phyloP scores from a whole-genome alignment of 1,140 invertebrate genomes.

The Steinernema khuongi region DNA sequence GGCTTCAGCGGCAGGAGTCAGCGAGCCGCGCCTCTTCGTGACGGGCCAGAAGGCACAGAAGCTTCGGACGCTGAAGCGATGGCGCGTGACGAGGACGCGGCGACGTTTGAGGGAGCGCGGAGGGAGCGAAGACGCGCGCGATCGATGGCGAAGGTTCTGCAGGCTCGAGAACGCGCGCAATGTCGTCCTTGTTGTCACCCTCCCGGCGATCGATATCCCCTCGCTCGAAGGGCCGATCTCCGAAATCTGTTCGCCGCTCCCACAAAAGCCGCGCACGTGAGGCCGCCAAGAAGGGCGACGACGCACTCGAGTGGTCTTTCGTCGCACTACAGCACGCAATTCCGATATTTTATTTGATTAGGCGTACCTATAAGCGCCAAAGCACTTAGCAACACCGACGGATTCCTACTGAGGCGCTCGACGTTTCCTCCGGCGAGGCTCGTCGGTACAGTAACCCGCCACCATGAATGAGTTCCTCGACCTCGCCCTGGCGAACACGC shows the following conservation, averaged over 20 bases:
- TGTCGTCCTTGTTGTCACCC: background rate
- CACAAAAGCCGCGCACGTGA: slow-evolving; percentile 11
- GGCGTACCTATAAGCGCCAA: too few relatives aligned
- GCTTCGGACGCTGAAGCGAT: background rate
- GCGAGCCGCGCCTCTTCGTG: too few relatives aligned
- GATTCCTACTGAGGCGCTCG: background rate
- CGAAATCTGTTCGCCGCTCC: background rate
- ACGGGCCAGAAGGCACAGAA: too few relatives aligned
- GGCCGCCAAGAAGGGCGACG: background rate
- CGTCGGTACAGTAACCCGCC: background rate
- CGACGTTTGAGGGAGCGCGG: slow-evolving; percentile 5
- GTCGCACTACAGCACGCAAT: background rate
- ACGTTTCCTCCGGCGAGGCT: background rate
- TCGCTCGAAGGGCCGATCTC: background rate
- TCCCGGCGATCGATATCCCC: background rate
- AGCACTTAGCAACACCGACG: too few relatives aligned
- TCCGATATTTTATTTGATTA: too few relatives aligned
- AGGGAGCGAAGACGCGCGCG: background rate
- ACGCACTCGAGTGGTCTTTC: background rate
- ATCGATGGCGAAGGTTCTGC: background rate
- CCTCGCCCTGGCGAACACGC: background rate
- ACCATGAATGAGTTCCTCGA: background rate
- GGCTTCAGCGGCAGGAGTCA: background rate
- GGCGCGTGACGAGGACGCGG: background rate
- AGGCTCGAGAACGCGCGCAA: background rate